These are phyloP conservation scores for Solea senegalensis DNA, from an alignment of 2,113 vertebrate species.

Conservation along the genomic window DNA sequence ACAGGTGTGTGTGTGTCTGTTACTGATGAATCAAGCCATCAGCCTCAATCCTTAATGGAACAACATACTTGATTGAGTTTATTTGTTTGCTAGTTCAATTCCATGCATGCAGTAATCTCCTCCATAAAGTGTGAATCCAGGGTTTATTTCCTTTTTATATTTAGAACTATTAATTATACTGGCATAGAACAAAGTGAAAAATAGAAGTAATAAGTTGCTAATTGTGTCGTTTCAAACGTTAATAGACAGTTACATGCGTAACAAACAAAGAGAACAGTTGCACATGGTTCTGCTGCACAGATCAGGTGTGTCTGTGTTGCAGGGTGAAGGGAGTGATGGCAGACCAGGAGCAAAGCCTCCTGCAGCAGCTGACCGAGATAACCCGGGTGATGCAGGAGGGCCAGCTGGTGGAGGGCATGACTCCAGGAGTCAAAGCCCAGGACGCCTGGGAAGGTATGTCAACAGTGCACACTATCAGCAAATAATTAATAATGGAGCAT, in stretches of 20 bases:
- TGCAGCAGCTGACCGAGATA: slow-evolving; percentile 93
- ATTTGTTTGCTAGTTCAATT: not conserved
- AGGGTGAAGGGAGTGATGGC: slow-evolving; percentile 83
- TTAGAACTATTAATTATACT: too few relatives aligned
- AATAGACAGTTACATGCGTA: too few relatives aligned
- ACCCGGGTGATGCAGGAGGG: slow-evolving; percentile 95
- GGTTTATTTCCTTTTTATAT: too few relatives aligned
- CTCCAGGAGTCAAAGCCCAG: slow-evolving; percentile 83
- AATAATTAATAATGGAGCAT: too few relatives aligned
- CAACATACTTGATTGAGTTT: not conserved
- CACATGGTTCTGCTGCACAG: not conserved
- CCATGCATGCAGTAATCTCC: not conserved
- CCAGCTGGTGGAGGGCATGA: slow-evolving; percentile 84
- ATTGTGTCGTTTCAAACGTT: too few relatives aligned
- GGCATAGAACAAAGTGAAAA: too few relatives aligned
- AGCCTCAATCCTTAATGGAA: not conserved
- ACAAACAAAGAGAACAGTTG: too few relatives aligned
- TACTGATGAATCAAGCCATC: not conserved
- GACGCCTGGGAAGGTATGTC: slow-evolving; percentile 84
- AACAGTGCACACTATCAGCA: not conserved
- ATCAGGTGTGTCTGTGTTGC: slow-evolving; percentile 9
- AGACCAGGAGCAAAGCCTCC: slow-evolving; percentile 90
- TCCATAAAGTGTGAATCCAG: not conserved
- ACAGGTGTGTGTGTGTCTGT: slow-evolving; percentile 78
- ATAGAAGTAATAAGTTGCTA: too few relatives aligned